phyloP scores from a whole-genome alignment of 2,797 vertebrate genomes.

The Todus mexicanus region DNA sequence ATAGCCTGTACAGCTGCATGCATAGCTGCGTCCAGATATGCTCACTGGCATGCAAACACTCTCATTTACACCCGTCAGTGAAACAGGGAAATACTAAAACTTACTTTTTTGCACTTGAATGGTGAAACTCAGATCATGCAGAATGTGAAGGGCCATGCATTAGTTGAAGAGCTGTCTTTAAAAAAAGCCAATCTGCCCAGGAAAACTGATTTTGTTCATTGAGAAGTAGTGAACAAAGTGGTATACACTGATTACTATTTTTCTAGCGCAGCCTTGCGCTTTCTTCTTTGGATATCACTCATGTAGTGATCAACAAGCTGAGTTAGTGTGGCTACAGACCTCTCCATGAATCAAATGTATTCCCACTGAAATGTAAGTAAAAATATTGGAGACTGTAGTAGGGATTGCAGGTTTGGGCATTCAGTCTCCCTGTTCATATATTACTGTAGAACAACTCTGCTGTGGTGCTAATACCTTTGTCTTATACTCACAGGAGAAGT shows the following conservation, averaged over 20 bases:
- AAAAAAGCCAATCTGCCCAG: neutral
- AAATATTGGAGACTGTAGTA: neutral
- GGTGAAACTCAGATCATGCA: neutral
- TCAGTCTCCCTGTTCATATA: neutral
- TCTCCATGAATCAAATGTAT: neutral
- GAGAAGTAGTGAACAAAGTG: neutral
- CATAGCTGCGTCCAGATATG: neutral
- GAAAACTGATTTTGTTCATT: neutral
- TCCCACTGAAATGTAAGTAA: neutral
- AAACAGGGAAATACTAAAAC: neutral
- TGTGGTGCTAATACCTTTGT: slow-evolving; percentile 1
- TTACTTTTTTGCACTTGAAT: neutral
- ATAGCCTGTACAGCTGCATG: neutral
- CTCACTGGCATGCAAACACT: neutral
- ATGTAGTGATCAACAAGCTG: neutral
- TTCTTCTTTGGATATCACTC: neutral
- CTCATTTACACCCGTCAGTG: neutral
- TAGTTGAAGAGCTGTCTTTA: neutral
- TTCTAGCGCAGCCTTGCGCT: neutral
- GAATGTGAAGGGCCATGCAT: neutral
- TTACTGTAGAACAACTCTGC: neutral
- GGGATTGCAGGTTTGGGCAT: neutral
- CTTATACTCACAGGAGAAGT: neutral
- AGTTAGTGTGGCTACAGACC: neutral
- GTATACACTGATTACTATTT: neutral